Evolutionary conservation across 2,888 invertebrate species (phyloP).

Genomic region (Dicyrtomina minuta): DNA sequence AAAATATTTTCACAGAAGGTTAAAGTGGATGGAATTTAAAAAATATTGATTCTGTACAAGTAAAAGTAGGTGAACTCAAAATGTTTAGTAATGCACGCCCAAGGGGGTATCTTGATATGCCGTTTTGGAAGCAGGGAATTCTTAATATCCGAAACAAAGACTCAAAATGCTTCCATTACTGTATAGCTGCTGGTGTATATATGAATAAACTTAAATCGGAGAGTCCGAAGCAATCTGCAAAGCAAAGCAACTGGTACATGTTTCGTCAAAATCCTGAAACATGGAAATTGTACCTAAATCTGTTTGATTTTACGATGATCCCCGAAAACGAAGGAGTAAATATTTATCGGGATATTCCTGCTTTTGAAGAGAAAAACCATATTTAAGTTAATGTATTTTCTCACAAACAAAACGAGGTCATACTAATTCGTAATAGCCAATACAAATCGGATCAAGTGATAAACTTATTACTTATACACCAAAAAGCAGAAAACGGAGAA

Average conservation of each 20-base stretch:
- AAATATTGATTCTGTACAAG: neutral
- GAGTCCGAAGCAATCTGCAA: too few relatives aligned
- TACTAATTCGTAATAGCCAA: neutral
- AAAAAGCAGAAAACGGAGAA: neutral
- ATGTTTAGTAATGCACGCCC: neutral
- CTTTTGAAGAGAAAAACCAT: constrained; percentile 7
- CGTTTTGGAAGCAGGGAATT: neutral
- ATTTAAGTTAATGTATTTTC: neutral
- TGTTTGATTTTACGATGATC: neutral
- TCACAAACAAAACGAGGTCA: neutral
- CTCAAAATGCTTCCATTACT: neutral
- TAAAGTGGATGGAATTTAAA: neutral
- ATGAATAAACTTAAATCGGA: too few relatives aligned
- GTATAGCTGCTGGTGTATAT: neutral
- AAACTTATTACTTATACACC: constrained; percentile 14
- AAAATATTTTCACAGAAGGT: neutral
- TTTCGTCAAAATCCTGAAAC: too few relatives aligned
- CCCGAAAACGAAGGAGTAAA: neutral
- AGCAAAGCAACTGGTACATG: too few relatives aligned
- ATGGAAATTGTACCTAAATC: neutral
- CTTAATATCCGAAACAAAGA: neutral
- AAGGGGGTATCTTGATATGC: neutral
- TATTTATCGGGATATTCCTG: neutral
- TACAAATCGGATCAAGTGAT: neutral
- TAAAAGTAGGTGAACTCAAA: neutral